These are phyloP conservation scores for Clinocottus analis DNA, from an alignment of 2,113 vertebrate species.

Conservation along the genomic window DNA sequence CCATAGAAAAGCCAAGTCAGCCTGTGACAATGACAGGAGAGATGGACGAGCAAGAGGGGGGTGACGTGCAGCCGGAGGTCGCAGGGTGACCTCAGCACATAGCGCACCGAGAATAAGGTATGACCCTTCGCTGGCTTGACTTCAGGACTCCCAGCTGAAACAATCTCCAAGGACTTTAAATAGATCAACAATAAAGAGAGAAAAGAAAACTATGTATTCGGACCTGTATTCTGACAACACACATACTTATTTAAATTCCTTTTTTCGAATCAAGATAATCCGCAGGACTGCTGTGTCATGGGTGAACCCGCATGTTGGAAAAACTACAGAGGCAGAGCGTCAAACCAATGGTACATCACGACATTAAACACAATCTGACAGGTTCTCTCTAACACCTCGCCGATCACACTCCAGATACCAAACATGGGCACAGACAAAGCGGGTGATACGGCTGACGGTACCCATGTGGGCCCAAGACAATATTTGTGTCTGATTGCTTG, in stretches of 20 bases:
- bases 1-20: constrained; percentile 47
- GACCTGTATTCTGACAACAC: not conserved
- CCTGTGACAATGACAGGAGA: constrained; percentile 73
- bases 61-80: constrained; percentile 66
- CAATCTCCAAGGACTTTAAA: constrained; percentile 57
- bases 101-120: constrained; percentile 45
- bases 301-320: not conserved
- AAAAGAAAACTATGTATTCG: constrained; percentile 19
- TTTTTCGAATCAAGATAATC: not conserved
- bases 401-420: constrained; percentile 73
- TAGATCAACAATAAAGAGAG: constrained; percentile 51
- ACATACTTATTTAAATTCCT: constrained; percentile 6
- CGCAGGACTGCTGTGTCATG: not conserved
- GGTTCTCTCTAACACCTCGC: constrained; percentile 53
- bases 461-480: constrained; percentile 45
- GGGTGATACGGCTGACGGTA: constrained; percentile 27
- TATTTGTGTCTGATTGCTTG: constrained; percentile 7
- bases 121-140: constrained; percentile 55
- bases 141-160: constrained; percentile 57
- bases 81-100: constrained; percentile 52
- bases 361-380: constrained; percentile 56
- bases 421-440: constrained; percentile 74
- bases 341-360: constrained; percentile 24
- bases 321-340: constrained; percentile 6
- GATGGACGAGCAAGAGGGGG: constrained; percentile 68